A percentile compares a stretch with the other conserved stretches of the same genome.
phyloP scores from a whole-genome alignment of 1,140 invertebrate species.

The Branchinecta lindahli region DNA sequence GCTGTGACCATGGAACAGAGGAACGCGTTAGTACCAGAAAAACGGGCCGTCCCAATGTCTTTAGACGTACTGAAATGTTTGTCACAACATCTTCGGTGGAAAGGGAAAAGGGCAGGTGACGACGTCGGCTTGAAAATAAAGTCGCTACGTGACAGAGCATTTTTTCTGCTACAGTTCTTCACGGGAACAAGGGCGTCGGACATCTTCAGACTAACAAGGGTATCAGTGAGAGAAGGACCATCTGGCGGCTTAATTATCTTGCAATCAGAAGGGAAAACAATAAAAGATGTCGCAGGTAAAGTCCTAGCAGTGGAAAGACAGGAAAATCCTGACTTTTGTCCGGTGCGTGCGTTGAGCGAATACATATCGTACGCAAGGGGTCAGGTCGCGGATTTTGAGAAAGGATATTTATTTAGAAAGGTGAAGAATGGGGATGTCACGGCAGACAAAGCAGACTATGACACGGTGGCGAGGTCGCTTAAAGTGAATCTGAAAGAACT shows the following conservation, averaged over 20 bases:
- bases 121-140: neutral
- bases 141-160: neutral
- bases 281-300: neutral
- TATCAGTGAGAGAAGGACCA: neutral
- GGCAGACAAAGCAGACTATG: neutral
- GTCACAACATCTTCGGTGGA: neutral
- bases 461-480: neutral
- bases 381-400: neutral
- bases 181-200: neutral
- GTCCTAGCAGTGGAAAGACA: neutral
- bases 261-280: neutral
- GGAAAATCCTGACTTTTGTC: neutral
- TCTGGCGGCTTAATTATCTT: neutral
- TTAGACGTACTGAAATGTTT: neutral
- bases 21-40: neutral
- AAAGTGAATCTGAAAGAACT: neutral
- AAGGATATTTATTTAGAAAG: neutral
- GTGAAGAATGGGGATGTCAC: neutral
- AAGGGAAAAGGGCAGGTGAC: neutral
- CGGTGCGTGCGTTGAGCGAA: neutral
- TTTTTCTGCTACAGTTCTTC: neutral
- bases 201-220: neutral
- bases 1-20: neutral
- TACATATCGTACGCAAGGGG: neutral
- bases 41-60: neutral